Evolutionary conservation across 2,797 vertebrate species (phyloP).

Genomic region (Gallinago stenura): DNA sequence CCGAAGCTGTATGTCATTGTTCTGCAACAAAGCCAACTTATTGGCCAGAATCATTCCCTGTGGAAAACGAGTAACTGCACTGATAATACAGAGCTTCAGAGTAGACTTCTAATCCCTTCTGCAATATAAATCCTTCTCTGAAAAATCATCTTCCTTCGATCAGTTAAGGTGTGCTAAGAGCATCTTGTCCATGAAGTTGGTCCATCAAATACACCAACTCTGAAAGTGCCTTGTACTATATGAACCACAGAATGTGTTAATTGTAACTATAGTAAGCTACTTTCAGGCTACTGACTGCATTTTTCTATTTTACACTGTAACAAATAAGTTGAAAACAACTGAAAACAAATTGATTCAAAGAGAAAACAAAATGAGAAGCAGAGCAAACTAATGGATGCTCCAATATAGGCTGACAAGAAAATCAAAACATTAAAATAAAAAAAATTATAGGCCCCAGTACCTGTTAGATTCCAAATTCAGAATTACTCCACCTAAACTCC

Average conservation of each 20-base stretch:
- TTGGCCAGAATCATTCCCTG: background rate
- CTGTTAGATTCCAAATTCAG: background rate
- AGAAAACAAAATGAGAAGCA: background rate
- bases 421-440: background rate
- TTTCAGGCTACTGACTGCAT: background rate
- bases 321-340: background rate
- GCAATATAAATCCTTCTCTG: background rate
- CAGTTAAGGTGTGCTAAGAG: background rate
- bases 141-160: background rate
- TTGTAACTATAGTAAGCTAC: background rate
- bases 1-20: background rate
- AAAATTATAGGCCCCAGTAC: background rate
- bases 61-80: background rate
- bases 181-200: background rate
- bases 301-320: background rate
- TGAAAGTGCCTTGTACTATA: background rate
- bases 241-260: background rate
- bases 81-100: background rate
- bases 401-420: background rate
- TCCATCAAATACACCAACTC: background rate
- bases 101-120: background rate
- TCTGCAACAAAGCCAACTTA: background rate
- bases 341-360: background rate
- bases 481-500: background rate
- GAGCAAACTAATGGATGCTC: background rate